Evolutionary conservation across 2,113 vertebrate species (phyloP).

Genomic region (Sapayoa aenigma): DNA sequence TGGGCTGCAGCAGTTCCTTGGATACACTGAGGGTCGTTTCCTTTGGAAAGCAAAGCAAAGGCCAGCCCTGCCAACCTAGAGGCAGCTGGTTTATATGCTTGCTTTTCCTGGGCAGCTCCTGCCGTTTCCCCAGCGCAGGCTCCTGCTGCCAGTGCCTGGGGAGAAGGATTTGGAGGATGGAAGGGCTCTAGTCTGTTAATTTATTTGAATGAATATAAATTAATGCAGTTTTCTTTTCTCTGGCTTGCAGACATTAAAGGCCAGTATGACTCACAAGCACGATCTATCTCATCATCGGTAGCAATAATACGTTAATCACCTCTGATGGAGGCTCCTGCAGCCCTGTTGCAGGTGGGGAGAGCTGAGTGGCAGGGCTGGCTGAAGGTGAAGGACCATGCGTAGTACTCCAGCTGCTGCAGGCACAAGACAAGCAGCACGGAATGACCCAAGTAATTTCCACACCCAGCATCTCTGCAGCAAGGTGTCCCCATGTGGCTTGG

Average conservation of each 20-base stretch:
- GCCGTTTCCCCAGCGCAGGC: accelerated
- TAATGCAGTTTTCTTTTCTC: constrained; percentile 18
- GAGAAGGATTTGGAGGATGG: background rate
- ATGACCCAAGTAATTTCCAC: background rate
- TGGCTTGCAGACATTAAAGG: constrained; percentile 18
- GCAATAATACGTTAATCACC: background rate
- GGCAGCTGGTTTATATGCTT: background rate
- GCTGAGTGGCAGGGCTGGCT: background rate
- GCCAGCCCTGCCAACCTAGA: background rate
- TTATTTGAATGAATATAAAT: constrained; percentile 27
- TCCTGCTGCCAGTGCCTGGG: background rate
- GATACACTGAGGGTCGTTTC: background rate
- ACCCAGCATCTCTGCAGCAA: background rate
- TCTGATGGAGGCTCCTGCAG: background rate
- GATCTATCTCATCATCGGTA: background rate
- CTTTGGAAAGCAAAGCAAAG: background rate
- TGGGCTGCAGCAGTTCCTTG: background rate
- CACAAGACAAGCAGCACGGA: background rate
- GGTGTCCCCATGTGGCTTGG: background rate
- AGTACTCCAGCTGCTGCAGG: background rate
- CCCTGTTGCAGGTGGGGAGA: background rate
- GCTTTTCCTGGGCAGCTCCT: background rate
- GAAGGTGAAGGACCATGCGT: accelerated
- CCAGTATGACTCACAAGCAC: background rate
- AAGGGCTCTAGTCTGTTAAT: background rate